Conservation (phyloP, 2,888 invertebrate genomes). For the Miltochrista miniata region DNA sequence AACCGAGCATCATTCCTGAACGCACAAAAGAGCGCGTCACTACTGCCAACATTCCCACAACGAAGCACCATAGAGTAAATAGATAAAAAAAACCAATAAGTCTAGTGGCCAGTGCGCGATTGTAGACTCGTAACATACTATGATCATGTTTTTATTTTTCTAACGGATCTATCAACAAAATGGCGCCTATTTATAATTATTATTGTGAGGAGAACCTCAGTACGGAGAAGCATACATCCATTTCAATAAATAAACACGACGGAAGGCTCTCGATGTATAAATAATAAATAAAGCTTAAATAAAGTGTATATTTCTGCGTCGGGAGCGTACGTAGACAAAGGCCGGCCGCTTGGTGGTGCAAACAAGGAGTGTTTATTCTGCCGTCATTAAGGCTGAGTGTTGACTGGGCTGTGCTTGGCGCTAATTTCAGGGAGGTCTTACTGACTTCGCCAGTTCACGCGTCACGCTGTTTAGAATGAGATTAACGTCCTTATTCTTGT, state of each 20-base stretch:
- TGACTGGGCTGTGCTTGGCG: conserved; percentile 61
- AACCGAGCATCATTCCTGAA: conserved; percentile 51
- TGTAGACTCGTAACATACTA: conserved; percentile 45
- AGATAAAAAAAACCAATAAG: conserved; percentile 61
- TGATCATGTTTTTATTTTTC: conserved; percentile 46
- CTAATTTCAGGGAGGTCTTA: conserved; percentile 72
- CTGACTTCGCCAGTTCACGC: conserved; percentile 53
- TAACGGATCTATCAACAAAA: conserved; percentile 64
- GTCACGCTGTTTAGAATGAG: conserved; percentile 39
- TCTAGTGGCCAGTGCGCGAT: conserved; percentile 52
- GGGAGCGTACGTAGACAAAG: conserved; percentile 75
- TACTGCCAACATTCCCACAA: conserved; percentile 52
- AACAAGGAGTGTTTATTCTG: conserved; percentile 75
- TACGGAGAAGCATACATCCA: conserved; percentile 68
- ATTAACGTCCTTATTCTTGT: conserved; percentile 23
- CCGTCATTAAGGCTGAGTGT: conserved; percentile 78
- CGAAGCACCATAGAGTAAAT: conserved; percentile 49
- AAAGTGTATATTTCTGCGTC: conserved; percentile 75
- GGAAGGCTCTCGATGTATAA: conserved; percentile 77
- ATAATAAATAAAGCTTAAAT: too few relatives aligned
- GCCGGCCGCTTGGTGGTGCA: conserved; percentile 60
- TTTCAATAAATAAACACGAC: conserved; percentile 78
- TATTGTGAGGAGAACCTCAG: conserved; percentile 45
- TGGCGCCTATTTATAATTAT: conserved; percentile 62
- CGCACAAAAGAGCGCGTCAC: conserved; percentile 53